Evolutionary conservation across 2,113 vertebrate species (phyloP).

Genomic region (Cettia cetti): DNA sequence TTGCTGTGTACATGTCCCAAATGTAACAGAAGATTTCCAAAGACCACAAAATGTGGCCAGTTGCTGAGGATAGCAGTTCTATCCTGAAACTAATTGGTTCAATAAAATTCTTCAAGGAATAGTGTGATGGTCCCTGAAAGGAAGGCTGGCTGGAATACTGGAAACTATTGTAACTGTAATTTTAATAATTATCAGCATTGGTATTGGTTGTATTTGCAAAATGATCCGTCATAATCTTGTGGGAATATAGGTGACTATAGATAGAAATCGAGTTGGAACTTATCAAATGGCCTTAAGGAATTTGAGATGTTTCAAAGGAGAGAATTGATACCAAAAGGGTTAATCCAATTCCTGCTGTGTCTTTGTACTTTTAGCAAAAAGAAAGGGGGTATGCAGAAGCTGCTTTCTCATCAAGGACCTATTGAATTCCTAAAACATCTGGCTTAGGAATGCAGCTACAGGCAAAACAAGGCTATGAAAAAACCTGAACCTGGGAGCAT

Average conservation of each 20-base stretch:
- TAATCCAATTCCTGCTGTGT: neutral
- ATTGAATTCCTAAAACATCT: neutral
- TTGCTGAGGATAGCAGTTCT: neutral
- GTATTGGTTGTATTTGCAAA: neutral
- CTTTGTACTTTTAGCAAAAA: neutral
- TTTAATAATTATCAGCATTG: neutral
- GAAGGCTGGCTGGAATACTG: neutral
- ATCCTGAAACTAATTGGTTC: neutral
- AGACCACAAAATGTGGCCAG: neutral
- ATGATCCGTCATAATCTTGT: neutral
- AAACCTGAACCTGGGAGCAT: neutral
- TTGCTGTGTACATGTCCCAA: neutral
- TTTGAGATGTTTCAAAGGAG: neutral
- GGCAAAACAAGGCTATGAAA: neutral
- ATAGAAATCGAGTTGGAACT: accelerated
- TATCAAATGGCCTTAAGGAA: neutral
- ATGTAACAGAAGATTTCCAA: neutral
- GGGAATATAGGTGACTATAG: neutral
- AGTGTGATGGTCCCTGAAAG: neutral
- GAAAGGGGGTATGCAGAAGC: neutral
- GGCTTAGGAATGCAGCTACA: neutral
- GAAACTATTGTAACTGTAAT: neutral
- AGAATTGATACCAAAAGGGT: neutral
- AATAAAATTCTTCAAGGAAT: neutral
- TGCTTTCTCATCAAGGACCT: neutral